A percentile compares a stretch with the other conserved stretches of the same genome.
Evolutionary conservation across 2,113 vertebrate genomes (phyloP).

Genomic region (Peromyscus maniculatus): DNA sequence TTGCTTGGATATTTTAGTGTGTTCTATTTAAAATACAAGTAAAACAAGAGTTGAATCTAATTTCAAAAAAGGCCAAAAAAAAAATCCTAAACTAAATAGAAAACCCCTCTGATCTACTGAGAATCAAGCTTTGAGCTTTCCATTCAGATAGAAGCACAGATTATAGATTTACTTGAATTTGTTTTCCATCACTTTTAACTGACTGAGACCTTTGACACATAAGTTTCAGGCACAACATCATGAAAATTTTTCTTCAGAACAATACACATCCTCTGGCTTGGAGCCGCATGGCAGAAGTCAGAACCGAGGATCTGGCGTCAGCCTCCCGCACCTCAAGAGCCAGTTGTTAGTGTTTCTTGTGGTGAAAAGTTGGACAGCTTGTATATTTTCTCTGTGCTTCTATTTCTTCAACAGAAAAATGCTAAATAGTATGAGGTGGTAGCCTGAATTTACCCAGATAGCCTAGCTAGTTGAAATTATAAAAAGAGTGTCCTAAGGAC

Average conservation of each 20-base stretch:
- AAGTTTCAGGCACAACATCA: background rate
- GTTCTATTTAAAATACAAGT: conserved; percentile 17
- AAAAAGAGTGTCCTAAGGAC: background rate
- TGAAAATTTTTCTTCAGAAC: conserved; percentile 21
- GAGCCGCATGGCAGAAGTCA: background rate
- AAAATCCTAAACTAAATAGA: background rate
- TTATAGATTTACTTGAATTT: conserved; percentile 21
- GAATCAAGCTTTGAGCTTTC: conserved; percentile 28
- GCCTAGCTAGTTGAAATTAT: background rate
- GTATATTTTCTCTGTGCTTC: background rate
- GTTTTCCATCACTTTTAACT: background rate
- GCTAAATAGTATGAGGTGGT: background rate
- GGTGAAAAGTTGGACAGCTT: conserved; percentile 2
- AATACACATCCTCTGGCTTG: background rate
- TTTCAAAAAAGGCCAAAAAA: conserved; percentile 28
- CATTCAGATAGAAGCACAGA: conserved; percentile 3
- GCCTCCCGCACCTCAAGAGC: background rate
- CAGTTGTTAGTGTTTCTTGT: background rate
- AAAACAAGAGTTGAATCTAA: background rate
- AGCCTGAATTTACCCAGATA: background rate
- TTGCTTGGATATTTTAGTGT: conserved; percentile 26
- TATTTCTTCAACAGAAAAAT: conserved; percentile 42
- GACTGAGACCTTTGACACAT: conserved; percentile 10
- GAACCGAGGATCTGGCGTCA: background rate
- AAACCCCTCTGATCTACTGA: background rate